Evolutionary conservation across 2,113 vertebrate species (phyloP), one percentile per base, ranked within the genome.

Genomic region (Sprattus sprattus): DNA sequence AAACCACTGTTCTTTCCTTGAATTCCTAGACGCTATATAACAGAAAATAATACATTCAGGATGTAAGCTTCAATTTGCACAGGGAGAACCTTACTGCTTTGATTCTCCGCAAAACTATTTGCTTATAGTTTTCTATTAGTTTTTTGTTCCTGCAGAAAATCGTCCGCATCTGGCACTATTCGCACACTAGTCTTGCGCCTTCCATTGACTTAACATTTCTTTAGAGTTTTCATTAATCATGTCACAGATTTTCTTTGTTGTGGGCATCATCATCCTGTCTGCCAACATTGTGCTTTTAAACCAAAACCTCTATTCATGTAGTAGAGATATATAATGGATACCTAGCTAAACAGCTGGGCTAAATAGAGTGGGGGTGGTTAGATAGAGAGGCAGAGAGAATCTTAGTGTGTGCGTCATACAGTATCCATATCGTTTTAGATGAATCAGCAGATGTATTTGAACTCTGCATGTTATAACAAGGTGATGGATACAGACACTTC

Each of bases 381-480:
- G 20, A 28, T 11, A 28, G 25, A 71, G 25, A 78, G 10, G 39
- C 22, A 18, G 22, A 64, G 60, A 64, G 20, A 25, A n/a, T 25
- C 13, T 39, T 13, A 11, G 32, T 1, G 11, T 78, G 28, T 78
- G 32, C 11, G 71, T 78, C 71, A 78, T 78, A 15, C 32, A 78
- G 71, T 78, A 39, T 16, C 3, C 71, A 71, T 16, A 78, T 78
- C 28, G 39, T 78, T 78, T 78, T 15, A 78, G 71, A 32, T 78
- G 71, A 78, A 44, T 78, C 71, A 78, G 71, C 71, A 78, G 25
- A 39, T 39, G 28, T 39, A 10, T 78, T 16, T 78, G 4, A 44
- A 32, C 25, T 78, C 25, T 39, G 28, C 71, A 78, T 78, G 71
- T 78, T 78, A 78, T 78, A 39, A 78, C 71, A 78, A 32, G 71